A percentile compares a stretch with the other conserved stretches of the same genome.
Conservation (phyloP, 2,113 vertebrate genomes). For the Pelecanoides urinatrix region DNA sequence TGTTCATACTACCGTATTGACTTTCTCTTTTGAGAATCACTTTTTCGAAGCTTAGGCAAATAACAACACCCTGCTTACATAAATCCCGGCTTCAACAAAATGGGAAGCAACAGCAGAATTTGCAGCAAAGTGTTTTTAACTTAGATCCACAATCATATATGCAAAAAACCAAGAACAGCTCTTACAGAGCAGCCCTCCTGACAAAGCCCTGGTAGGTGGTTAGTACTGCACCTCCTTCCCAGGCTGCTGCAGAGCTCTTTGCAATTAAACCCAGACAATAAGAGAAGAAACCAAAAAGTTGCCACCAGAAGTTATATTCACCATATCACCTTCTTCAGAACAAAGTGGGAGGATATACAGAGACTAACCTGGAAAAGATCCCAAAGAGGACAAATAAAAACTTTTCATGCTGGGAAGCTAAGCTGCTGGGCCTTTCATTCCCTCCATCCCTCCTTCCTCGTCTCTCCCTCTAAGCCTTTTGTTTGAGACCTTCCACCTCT, state of each 20-base stretch:
- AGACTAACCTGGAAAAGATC: not conserved
- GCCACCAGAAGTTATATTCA: not conserved
- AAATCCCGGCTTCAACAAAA: not conserved
- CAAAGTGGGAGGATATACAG: not conserved
- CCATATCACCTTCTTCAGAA: not conserved
- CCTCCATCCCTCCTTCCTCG: not conserved
- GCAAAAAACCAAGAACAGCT: not conserved
- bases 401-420: not conserved
- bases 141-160: not conserved
- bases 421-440: not conserved
- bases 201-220: not conserved
- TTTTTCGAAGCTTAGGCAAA: not conserved
- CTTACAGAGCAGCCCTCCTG: not conserved
- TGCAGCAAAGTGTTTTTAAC: not conserved
- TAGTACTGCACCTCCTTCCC: not conserved
- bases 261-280: not conserved
- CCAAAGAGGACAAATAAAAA: not conserved
- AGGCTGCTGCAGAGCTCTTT: not conserved
- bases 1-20: not conserved
- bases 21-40: not conserved
- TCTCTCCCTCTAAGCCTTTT: not conserved
- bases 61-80: not conserved
- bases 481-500: not conserved
- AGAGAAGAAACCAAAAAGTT: not conserved
- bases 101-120: not conserved